phyloP scores from a whole-genome alignment of 2,888 invertebrate genomes.

The Luffia ferchaultella region DNA sequence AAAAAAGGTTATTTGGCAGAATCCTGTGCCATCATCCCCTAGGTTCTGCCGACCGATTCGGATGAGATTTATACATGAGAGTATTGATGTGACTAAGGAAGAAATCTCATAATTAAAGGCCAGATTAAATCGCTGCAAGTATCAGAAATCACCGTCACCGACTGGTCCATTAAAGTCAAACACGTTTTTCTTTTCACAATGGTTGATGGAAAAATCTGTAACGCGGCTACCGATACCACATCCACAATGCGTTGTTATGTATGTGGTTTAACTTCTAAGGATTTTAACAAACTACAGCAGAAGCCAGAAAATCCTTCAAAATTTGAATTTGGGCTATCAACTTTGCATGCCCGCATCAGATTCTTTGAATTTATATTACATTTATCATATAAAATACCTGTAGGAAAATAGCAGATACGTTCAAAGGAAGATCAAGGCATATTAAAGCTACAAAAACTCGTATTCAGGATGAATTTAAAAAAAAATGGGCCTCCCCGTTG shows the following conservation, averaged over 20 bases:
- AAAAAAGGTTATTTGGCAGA: conserved; percentile 9
- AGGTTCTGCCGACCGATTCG: conserved; percentile 10
- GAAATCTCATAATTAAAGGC: neutral
- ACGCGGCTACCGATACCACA: conserved; percentile 24
- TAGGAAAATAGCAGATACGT: conserved; percentile 5
- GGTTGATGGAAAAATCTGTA: conserved; percentile 27
- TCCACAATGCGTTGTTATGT: conserved; percentile 26
- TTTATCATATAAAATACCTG: conserved; percentile 6
- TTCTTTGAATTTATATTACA: conserved; percentile 7
- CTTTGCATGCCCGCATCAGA: conserved; percentile 4
- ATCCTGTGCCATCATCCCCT: conserved; percentile 10
- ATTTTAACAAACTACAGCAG: conserved; percentile 22
- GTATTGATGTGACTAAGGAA: neutral
- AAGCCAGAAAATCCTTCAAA: neutral
- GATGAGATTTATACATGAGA: conserved; percentile 8
- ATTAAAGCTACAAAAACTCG: conserved; percentile 11
- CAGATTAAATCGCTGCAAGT: neutral
- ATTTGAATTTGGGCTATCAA: conserved; percentile 6
- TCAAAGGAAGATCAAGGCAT: neutral
- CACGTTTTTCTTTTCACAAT: conserved; percentile 17
- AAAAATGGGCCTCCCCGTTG: conserved; percentile 17
- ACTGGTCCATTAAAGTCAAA: too few relatives aligned
- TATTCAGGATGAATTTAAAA: conserved; percentile 13
- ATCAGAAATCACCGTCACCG: neutral
- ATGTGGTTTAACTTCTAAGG: conserved; percentile 25